Conservation (phyloP, 2,797 vertebrate species). For the Typhlichthys eigenmanni region DNA sequence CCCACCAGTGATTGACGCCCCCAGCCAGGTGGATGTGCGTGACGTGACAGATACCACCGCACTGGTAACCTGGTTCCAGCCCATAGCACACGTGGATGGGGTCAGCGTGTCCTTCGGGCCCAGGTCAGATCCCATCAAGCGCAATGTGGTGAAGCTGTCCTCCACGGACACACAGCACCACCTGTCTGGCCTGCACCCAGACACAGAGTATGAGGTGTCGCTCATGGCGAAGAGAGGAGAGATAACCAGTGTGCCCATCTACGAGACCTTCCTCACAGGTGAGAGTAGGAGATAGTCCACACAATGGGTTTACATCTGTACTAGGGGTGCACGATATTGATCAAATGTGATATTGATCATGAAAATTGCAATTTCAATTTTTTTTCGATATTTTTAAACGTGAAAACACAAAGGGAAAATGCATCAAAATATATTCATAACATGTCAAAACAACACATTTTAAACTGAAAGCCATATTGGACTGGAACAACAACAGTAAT, state of each 20-base stretch:
- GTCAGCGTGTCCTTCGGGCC: constrained; percentile 86
- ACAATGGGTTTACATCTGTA: not conserved
- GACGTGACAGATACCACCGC: constrained; percentile 92
- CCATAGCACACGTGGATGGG: constrained; percentile 86
- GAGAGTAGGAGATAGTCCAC: not conserved
- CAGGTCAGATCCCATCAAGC: constrained; percentile 77
- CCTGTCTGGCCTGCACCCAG: constrained; percentile 84
- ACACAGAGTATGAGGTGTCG: constrained; percentile 89
- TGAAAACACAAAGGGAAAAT: no score
- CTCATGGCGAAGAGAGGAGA: constrained; percentile 82
- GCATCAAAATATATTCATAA: no score
- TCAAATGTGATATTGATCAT: no score
- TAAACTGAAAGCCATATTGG: no score
- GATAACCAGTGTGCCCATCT: constrained; percentile 83
- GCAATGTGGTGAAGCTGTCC: constrained; percentile 82
- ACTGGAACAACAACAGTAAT: no score
- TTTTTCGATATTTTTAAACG: no score
- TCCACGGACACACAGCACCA: constrained; percentile 89
- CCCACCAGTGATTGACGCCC: constrained; percentile 86
- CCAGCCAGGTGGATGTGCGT: constrained; percentile 87
- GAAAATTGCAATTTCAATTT: no score
- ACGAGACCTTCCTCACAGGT: constrained; percentile 91
- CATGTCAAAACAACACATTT: no score
- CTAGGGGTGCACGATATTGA: no score
- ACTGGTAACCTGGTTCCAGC: constrained; percentile 91